Base-by-base conservation (phyloP, 2,888 invertebrate species). In the Trichacis sp. region DNA sequence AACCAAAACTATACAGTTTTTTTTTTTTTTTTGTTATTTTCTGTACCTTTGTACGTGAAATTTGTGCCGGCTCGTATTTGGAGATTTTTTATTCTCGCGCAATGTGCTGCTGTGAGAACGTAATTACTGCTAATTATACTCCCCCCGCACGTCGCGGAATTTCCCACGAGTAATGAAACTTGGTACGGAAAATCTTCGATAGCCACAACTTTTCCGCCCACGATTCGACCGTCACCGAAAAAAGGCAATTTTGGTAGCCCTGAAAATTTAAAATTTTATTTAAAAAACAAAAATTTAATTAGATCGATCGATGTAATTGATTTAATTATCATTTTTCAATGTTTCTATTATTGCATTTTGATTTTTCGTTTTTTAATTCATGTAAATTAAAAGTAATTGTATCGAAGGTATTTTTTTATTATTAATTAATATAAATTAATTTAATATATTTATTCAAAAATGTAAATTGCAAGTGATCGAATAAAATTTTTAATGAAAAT, bases 101-200 rank as follows among this genome's bases (percentile, higher is more conserved):
- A 68, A 11, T 68, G 68, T 11, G 51, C 68, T 0, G 68, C 68
- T 0, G 68, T 64, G 1, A 68, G n/a, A 1, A 68, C 64, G 0
- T 52, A 9, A 11, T 68, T 17, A 2, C 15, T n/a, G 11, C 9
- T 19, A n/a, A 68, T 52, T 19, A 68, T 68, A 19, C 60, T 61
- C 6, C 68, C 68, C 0, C 68, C 68, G 33, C 68, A 64, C 14
- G 4, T 29, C 2, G 54, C 51, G 1, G 15, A 42, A 12, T 14
- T 12, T 4, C 3, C 3, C 0, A 15, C 18, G 9, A 46, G 56
- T 4, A 67, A 17, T 0, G 67, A 62, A 1, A 59, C 63, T 38
- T 67, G 67, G 19, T 56, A 67, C 0, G 66, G 66, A 29, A 55
- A 58, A 9, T 55, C 33, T 20, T 66, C 54, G n/a, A 66, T 66